Percentiles rank a stretch among this genome's conserved stretches.
These are phyloP conservation scores for Arnoldichthys spilopterus DNA, from an alignment of 2,797 vertebrate genomes.

Conservation along the genomic window DNA sequence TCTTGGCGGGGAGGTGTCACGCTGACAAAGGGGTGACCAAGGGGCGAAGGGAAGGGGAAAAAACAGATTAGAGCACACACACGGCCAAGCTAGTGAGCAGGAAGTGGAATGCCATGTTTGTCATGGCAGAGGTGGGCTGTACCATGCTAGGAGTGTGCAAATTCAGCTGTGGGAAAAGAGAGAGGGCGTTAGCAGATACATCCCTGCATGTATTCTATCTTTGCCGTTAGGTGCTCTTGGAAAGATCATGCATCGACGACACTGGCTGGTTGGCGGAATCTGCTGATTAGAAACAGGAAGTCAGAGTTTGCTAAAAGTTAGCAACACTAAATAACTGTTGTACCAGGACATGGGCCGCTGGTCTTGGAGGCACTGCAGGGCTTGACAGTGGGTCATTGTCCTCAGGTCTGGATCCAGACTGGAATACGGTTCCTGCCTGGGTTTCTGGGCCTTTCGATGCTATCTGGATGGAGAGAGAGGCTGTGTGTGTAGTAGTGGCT, in stretches of 20 bases:
- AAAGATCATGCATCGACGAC: not conserved
- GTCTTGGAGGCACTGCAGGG: constrained; percentile 74
- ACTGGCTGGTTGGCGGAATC: no score
- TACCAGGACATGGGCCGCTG: constrained; percentile 75
- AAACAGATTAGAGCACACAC: constrained; percentile 69
- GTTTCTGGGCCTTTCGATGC: constrained; percentile 73
- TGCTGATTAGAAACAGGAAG: constrained; percentile 33
- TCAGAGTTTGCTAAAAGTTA: constrained; percentile 26
- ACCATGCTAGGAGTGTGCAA: constrained; percentile 52
- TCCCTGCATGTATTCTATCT: not conserved
- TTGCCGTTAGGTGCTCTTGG: not conserved
- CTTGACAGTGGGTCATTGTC: constrained; percentile 66
- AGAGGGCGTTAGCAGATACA: constrained; percentile 7
- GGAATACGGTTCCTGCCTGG: constrained; percentile 64
- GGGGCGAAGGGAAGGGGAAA: constrained; percentile 78
- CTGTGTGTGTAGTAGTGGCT: constrained; percentile 77
- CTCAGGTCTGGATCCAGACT: constrained; percentile 53
- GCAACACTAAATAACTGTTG: constrained; percentile 38
- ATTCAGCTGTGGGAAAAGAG: constrained; percentile 42
- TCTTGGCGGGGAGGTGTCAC: constrained; percentile 63
- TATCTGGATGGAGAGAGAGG: constrained; percentile 84
- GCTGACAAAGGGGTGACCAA: constrained; percentile 69
- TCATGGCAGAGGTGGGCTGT: constrained; percentile 38
- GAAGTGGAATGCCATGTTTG: constrained; percentile 59
- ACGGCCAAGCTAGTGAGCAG: constrained; percentile 65